Evolutionary conservation across 1,140 invertebrate species (phyloP).

Genomic region (Tetranychus urticae): DNA sequence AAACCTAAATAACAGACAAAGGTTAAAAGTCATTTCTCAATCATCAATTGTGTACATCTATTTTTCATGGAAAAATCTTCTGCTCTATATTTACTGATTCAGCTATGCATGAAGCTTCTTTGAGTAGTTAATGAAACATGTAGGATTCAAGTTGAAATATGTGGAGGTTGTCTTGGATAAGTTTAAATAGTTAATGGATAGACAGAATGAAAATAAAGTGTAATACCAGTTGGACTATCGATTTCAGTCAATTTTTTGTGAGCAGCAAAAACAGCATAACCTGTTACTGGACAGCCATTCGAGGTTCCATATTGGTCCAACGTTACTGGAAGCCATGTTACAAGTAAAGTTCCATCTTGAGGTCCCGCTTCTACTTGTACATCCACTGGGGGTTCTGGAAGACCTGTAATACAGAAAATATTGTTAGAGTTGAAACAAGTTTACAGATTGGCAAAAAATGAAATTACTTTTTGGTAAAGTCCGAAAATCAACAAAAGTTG

Average conservation of each 20-base stretch:
- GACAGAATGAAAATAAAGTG: too few species aligned
- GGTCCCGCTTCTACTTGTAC: conserved; percentile 92
- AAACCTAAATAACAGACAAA: too few species aligned
- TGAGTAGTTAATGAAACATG: too few species aligned
- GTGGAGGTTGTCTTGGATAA: too few species aligned
- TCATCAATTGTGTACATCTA: too few species aligned
- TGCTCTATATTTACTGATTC: too few species aligned
- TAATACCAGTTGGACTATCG: conserved; percentile 65
- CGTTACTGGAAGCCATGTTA: conserved; percentile 92
- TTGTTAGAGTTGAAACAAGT: too few species aligned
- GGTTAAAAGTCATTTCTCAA: too few species aligned
- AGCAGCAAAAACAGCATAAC: conserved; percentile 92
- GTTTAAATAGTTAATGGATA: too few species aligned
- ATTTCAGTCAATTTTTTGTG: conserved; percentile 92
- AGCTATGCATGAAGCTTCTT: too few species aligned
- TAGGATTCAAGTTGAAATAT: too few species aligned
- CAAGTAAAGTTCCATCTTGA: conserved; percentile 86
- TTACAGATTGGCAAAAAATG: not conserved
- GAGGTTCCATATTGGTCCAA: conserved; percentile 46
- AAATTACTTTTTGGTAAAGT: conserved; percentile 62
- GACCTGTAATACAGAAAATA: conserved; percentile 24
- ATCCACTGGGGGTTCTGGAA: conserved; percentile 89
- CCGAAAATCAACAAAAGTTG: conserved; percentile 76
- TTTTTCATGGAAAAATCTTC: too few species aligned
- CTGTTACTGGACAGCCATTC: conserved; percentile 51